Base-by-base conservation (phyloP, 2,888 invertebrate species). In the Agonopterix subpropinquella region DNA sequence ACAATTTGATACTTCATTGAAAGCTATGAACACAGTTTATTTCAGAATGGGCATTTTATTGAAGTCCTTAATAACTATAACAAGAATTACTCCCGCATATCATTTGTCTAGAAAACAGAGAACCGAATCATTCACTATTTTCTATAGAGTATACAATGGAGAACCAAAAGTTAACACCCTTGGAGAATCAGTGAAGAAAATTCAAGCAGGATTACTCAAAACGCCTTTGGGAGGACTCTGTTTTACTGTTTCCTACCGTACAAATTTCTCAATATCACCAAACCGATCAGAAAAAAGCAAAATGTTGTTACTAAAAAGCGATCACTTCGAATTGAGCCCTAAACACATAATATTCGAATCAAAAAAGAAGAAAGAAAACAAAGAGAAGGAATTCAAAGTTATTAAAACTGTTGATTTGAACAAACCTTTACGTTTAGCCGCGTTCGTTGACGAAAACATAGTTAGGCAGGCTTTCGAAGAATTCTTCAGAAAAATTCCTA, bases 71-170 rank as follows among this genome's bases (percentile, higher is more conserved):
- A 92, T 98, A 43, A 94, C 96, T 7, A 93, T 97, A 1, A 96
- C 97, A 5, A 92, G 98, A 78, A 94, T 96, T 50, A 96, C 96
- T 11, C 98, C 98, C 2, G 97, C 97, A 28, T 98, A 98, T 77
- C 96, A 96, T 80, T 80, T 98, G 45, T 96, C 97, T 8, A 90
- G 96, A 47, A 91, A 94, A 54, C 98, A 98, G 79, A 93, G 95
- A 43, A 92, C 95, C 0, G 97, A 98, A 70, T 95, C 96, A 0
- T 98, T 95, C 74, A 93, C 96, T 45, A 95, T 98, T 64, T 96
- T 95, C 80, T 98, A 98, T 79, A 92, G 96, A 65, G 92, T 97
- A 61, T 94, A 94, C 73, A 92, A 93, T 70, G 96, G 95, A 11
- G 93, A 95, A 64, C 95, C 96, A 0, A 92, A 94, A 70, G 73